Base-by-base conservation (phyloP, 2,888 invertebrate species). In the Mimachlamys varia region DNA sequence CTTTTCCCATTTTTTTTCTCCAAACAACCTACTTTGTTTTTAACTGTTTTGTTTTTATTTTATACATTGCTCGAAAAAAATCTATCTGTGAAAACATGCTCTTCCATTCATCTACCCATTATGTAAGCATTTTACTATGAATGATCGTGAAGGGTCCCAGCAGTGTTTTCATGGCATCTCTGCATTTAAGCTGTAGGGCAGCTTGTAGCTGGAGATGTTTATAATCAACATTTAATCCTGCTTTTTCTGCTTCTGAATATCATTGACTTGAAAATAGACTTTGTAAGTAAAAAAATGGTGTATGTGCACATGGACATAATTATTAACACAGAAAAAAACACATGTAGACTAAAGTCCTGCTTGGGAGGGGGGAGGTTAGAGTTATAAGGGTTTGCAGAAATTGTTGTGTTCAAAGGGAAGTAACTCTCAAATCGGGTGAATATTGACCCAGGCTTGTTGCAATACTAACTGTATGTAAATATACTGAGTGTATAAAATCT, bases 361-460 rank as follows among this genome's bases (percentile, higher is more conserved):
- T 53, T 53, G 22, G n/a, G 62, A 76, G 13, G 76, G 76, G 27
- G 76, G 19, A 53, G 53, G 53, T 53, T 53, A 53, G 53, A 53
- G 53, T 13, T 13, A n/a, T n/a, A 53, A 53, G 19, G 76, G 12
- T 10, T 76, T 4, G 58, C 2, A 58, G n/a, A 7, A 0, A 58
- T 76, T 76, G 0, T 27, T 76, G 76, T 76, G 76, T 76, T 76
- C 76, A 76, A 62, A 76, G 76, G 76, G 76, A 76, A 76, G 27
- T 76, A 76, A 76, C 76, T 76, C 76, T 76, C 33, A 76, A 33
- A 33, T 76, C 33, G 76, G 58, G 76, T 19, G 76, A 76, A 33
- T 62, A 15, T 76, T 76, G 27, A 76, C 76, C 76, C 76, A 76
- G 76, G 76, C 76, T 76, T 76, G 76, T 76, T 76, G 76, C 76